A percentile compares a stretch with the other conserved stretches of the same genome.
Evolutionary conservation across 2,888 invertebrate genomes (phyloP).

Genomic region (Metopia argyrocephala): DNA sequence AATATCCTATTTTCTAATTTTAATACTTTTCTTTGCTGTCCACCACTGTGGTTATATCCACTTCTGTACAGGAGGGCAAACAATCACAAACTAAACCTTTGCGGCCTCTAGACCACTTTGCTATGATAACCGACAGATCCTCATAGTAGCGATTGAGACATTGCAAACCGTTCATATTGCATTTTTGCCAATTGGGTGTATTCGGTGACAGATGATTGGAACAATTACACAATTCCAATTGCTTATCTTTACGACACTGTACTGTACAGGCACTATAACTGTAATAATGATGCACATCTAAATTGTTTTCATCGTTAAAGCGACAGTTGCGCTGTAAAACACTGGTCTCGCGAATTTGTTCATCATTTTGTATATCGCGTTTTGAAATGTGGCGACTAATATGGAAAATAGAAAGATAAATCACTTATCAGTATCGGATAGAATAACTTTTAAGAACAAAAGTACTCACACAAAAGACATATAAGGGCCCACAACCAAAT

Average conservation of each 20-base stretch:
- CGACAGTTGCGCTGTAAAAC: constrained; percentile 85
- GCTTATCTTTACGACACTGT: constrained; percentile 84
- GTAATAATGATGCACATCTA: constrained; percentile 83
- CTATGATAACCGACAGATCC: constrained; percentile 83
- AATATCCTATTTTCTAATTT: neutral
- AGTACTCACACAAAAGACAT: constrained; percentile 75
- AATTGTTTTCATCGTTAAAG: constrained; percentile 83
- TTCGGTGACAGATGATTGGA: constrained; percentile 85
- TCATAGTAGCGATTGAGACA: constrained; percentile 83
- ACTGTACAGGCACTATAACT: constrained; percentile 87
- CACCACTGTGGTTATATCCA: constrained; percentile 83
- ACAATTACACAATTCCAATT: constrained; percentile 83
- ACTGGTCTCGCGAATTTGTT: constrained; percentile 82
- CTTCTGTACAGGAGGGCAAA: constrained; percentile 85
- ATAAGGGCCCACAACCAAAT: constrained; percentile 81
- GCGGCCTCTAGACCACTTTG: constrained; percentile 82
- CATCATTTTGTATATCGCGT: constrained; percentile 85
- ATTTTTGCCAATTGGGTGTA: constrained; percentile 79
- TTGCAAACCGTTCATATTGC: constrained; percentile 83
- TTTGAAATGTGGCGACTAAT: constrained; percentile 80
- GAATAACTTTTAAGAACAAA: no score
- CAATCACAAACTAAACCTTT: constrained; percentile 84
- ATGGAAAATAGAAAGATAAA: neutral
- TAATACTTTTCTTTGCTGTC: constrained; percentile 74
- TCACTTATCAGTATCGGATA: no score